These are phyloP conservation scores for Pelecanoides urinatrix DNA, from an alignment of 2,113 vertebrate species.

Conservation along the genomic window DNA sequence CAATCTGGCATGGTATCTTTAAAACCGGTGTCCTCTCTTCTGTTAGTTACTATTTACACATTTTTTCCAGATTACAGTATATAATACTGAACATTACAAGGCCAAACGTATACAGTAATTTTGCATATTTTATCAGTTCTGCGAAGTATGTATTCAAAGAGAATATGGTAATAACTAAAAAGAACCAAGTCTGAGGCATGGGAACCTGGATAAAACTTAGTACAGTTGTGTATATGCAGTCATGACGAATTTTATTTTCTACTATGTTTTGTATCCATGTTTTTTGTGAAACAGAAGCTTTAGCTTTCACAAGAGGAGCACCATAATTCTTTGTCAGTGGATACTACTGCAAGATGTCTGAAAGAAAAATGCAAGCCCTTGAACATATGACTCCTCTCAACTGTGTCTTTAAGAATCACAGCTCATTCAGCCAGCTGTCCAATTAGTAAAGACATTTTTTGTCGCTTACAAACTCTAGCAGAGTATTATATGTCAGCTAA, in stretches of 20 bases:
- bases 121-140: neutral
- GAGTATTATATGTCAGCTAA: neutral
- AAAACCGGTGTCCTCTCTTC: neutral
- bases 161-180: neutral
- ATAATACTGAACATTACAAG: neutral
- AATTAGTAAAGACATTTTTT: conserved; percentile 2
- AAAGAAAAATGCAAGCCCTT: neutral
- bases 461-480: conserved; percentile 26
- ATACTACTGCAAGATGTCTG: neutral
- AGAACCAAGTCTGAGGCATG: neutral
- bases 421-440: neutral
- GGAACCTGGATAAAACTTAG: neutral
- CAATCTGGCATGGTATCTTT: neutral
- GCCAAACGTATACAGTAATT: neutral
- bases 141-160: neutral
- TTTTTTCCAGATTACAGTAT: neutral
- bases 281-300: conserved; percentile 3
- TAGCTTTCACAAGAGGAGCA: neutral
- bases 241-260: neutral
- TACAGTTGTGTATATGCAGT: neutral
- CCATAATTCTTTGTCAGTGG: neutral
- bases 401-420: neutral
- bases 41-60: neutral
- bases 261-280: neutral
- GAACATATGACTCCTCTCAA: neutral